Percentiles rank a stretch among this genome's conserved stretches.
phyloP scores from a whole-genome alignment of 1,140 invertebrate species.

The Brachionus manjavacas region DNA sequence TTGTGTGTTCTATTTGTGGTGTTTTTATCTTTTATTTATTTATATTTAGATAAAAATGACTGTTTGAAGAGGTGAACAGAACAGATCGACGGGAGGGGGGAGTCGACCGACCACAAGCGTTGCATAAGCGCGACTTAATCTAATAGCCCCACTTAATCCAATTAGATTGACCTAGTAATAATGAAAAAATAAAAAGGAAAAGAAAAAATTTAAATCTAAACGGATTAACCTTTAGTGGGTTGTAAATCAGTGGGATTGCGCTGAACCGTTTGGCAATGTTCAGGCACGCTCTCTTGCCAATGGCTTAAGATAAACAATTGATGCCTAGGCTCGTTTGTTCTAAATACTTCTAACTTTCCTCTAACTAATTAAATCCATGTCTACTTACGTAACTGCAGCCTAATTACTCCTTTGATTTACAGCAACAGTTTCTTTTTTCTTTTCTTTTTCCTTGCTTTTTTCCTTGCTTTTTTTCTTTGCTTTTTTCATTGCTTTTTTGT shows the following conservation, averaged over 20 bases:
- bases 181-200: not conserved
- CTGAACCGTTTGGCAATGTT: not conserved
- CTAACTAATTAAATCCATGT: not conserved
- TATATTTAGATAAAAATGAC: conserved; percentile 13
- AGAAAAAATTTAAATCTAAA: not conserved
- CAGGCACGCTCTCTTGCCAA: not conserved
- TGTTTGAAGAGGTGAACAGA: not conserved
- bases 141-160: conserved; percentile 4
- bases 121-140: not conserved
- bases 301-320: not conserved
- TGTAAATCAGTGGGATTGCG: not conserved
- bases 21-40: not conserved
- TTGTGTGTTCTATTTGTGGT: not conserved
- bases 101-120: not conserved
- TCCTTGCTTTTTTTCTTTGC: not conserved
- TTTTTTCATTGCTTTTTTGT: not conserved
- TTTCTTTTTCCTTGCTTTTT: not conserved
- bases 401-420: not conserved
- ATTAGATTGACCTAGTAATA: not conserved
- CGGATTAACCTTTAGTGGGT: not conserved
- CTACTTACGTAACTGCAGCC: not conserved
- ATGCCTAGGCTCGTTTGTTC: not conserved
- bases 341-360: not conserved
- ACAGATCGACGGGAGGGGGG: not conserved
- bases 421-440: not conserved